Conservation (phyloP, 2,113 vertebrate genomes). For the Rhynchomys soricoides region DNA sequence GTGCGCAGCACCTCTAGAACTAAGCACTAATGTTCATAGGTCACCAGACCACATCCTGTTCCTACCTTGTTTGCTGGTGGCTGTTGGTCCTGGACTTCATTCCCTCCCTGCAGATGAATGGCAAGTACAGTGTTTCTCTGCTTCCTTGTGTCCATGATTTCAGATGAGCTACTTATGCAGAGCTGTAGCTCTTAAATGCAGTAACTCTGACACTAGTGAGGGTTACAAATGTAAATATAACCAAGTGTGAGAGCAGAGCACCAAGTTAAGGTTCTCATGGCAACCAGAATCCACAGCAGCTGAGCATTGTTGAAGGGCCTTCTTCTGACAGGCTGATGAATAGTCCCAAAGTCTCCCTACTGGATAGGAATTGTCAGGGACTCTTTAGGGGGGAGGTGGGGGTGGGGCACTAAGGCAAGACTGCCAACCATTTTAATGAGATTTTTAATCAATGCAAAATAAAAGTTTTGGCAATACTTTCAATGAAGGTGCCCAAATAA, state of each 20-base stretch:
- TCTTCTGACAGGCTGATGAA: conserved; percentile 56
- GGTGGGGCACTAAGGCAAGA: conserved; percentile 28
- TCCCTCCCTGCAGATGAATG: neutral
- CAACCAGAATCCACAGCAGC: conserved; percentile 52
- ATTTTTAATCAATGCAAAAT: conserved; percentile 75
- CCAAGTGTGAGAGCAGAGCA: conserved; percentile 33
- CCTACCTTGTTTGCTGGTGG: neutral
- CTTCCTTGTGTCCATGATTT: neutral
- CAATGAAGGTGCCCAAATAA: conserved; percentile 72
- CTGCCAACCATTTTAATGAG: conserved; percentile 74
- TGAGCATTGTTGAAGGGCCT: neutral
- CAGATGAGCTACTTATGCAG: neutral
- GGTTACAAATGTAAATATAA: conserved; percentile 44
- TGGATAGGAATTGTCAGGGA: conserved; percentile 29
- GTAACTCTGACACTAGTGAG: neutral
- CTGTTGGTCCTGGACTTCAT: neutral
- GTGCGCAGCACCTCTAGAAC: neutral
- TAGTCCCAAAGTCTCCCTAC: conserved; percentile 47
- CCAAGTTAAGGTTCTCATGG: conserved; percentile 67
- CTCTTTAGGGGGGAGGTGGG: neutral
- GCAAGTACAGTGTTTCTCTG: neutral
- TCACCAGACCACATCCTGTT: rapidly evolving
- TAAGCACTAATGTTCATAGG: neutral
- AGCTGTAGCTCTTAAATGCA: neutral
- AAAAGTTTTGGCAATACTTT: conserved; percentile 64